Percentiles rank a stretch among this genome's conserved stretches.
Conservation (phyloP, 2,888 invertebrate species). For the Parelbella ahira region DNA sequence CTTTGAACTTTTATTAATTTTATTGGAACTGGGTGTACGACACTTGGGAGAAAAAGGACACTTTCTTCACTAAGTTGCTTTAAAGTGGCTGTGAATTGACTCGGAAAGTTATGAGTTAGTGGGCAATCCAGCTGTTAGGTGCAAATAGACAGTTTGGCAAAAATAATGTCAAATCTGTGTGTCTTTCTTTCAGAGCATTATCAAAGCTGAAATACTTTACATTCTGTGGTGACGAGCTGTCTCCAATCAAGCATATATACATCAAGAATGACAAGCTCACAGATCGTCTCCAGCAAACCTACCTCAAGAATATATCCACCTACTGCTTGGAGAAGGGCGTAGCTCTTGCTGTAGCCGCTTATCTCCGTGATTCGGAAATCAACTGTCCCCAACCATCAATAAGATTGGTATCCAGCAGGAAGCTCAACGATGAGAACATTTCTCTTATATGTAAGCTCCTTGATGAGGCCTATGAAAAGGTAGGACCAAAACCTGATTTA, state of each 20-base stretch:
- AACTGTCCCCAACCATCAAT: slow-evolving; percentile 86
- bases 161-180: too few relatives aligned
- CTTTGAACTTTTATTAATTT: too few relatives aligned
- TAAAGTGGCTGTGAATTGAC: too few relatives aligned
- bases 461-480: slow-evolving; percentile 64
- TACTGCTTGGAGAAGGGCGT: slow-evolving; percentile 84
- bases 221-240: slow-evolving; percentile 82
- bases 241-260: slow-evolving; percentile 89
- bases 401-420: slow-evolving; percentile 84
- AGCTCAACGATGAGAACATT: slow-evolving; percentile 83
- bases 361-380: slow-evolving; percentile 84
- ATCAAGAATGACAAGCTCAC: slow-evolving; percentile 75
- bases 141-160: too few relatives aligned
- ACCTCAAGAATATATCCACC: slow-evolving; percentile 82
- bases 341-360: slow-evolving; percentile 85
- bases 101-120: too few relatives aligned
- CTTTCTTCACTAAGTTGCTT: too few relatives aligned
- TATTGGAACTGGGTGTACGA: too few relatives aligned
- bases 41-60: too few relatives aligned
- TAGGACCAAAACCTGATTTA: slow-evolving; percentile 57
- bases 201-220: slow-evolving; percentile 62
- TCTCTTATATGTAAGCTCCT: slow-evolving; percentile 50
- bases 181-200: slow-evolving; percentile 56
- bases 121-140: too few relatives aligned
- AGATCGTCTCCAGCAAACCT: slow-evolving; percentile 64